Percentiles rank a stretch among this genome's conserved stretches.
Evolutionary conservation across 2,888 invertebrate species (phyloP).

Genomic region (Leucozona laternaria): DNA sequence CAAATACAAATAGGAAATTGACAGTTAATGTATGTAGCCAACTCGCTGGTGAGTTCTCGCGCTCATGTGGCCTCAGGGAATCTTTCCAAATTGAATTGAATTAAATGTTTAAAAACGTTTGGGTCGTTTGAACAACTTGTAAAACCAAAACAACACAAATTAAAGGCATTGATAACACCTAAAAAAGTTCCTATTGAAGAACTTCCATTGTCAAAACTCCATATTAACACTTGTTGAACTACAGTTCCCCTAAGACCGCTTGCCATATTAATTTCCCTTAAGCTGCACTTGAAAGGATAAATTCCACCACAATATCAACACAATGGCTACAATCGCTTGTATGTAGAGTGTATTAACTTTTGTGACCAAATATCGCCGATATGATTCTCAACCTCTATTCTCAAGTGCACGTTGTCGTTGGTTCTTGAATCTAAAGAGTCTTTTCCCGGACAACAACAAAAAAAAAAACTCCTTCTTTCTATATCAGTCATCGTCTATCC

Average conservation of each 20-base stretch:
- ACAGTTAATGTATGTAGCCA: no score
- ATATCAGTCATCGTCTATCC: slow-evolving; percentile 65
- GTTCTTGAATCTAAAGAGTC: slow-evolving; percentile 50
- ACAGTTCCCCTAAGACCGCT: not conserved
- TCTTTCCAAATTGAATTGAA: no score
- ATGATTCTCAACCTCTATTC: slow-evolving; percentile 14
- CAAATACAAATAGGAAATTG: no score
- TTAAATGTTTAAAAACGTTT: no score
- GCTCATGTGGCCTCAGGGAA: no score
- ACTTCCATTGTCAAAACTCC: not conserved
- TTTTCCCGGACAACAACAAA: not conserved
- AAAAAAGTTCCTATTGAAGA: not conserved
- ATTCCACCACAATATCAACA: slow-evolving; percentile 30
- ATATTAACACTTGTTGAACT: not conserved
- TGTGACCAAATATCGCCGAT: slow-evolving; percentile 27
- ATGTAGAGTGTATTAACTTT: slow-evolving; percentile 39
- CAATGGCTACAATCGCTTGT: not conserved
- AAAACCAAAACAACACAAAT: no score
- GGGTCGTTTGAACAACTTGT: no score
- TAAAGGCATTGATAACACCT: no score
- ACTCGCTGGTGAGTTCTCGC: no score
- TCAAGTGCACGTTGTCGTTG: slow-evolving; percentile 46
- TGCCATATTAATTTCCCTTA: not conserved
- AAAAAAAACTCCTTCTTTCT: slow-evolving; percentile 13
- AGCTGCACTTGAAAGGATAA: slow-evolving; percentile 15